phyloP scores from a whole-genome alignment of 2,888 invertebrate genomes.

The Pachliopta kotzebuea region DNA sequence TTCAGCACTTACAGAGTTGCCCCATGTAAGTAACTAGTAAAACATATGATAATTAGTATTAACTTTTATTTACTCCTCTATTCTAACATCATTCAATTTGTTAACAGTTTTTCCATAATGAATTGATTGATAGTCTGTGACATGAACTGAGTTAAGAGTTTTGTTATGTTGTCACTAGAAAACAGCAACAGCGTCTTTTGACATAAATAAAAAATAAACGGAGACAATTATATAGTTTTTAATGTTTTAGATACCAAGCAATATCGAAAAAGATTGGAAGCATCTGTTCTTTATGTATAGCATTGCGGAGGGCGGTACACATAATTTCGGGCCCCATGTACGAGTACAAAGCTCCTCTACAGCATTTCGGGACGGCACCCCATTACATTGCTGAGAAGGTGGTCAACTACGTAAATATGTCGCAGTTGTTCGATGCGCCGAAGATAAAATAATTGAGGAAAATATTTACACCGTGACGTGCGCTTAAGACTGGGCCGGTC shows the following conservation, averaged over 20 bases:
- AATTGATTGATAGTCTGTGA: no score
- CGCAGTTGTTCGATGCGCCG: background rate
- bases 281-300: constrained; percentile 40
- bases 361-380: constrained; percentile 49
- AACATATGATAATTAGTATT: no score
- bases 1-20: constrained; percentile 41
- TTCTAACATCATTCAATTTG: background rate
- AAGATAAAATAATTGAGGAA: constrained; percentile 16
- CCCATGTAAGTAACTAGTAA: constrained; percentile 47
- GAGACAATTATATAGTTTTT: background rate
- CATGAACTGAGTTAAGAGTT: no score
- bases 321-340: constrained; percentile 42
- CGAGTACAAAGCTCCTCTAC: constrained; percentile 53
- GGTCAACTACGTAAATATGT: constrained; percentile 39
- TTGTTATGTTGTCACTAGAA: no score
- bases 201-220: background rate
- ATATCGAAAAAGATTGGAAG: constrained; percentile 45
- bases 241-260: constrained; percentile 45
- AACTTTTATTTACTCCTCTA: no score
- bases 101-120: no score
- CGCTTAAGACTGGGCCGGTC: constrained; percentile 9
- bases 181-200: no score
- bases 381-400: constrained; percentile 50
- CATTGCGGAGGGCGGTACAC: constrained; percentile 49
- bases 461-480: constrained; percentile 9